Evolutionary conservation across 2,888 invertebrate species (phyloP), one percentile per base, ranked within the genome.

Genomic region (Elaeidobius kamerunicus): DNA sequence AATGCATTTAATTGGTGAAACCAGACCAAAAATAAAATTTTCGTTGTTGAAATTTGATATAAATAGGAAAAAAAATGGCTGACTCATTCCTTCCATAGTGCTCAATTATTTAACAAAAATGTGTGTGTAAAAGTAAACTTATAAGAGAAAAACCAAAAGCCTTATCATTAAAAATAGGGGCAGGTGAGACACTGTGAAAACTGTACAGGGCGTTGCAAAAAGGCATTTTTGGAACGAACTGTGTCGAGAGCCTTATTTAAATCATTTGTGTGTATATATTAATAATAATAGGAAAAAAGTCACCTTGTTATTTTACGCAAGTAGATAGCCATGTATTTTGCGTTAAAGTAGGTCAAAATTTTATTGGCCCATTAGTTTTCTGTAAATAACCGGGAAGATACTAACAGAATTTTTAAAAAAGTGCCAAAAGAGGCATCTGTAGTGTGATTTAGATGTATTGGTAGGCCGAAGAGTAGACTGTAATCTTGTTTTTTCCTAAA

Each of bases 21-120:
- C 35, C 40, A 52, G 52, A 52, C 52, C 52, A 52, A 52, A 46
- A 11, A 50, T 42, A n/a, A n/a, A n/a, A n/a, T n/a, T n/a, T n/a
- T n/a, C n/a, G n/a, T 46, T 38, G 17, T 38, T 3, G 36, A 28
- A 23, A 27, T 17, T 18, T 35, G 16, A 35, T 2, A 2, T 35
- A n/a, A 7, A 32, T n/a, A 7, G 15, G 12, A 15, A 42, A 42
- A 20, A 46, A 46, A 44, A 45, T 43, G 46, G 52, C 46, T 45
- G 59, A 78, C 79, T 74, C 72, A 82, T 81, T 82, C 81, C 81
- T 82, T 81, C 81, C 81, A 80, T 78, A 79, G 81, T 81, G 82
- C 81, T 82, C 81, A 80, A 80, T 75, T 73, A 73, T n/a, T n/a
- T n/a, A n/a, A n/a, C n/a, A n/a, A 63, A 40, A 61, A 34, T 38